Evolutionary conservation across 1,140 invertebrate species (phyloP).

Genomic region (Vanessa tameamea): DNA sequence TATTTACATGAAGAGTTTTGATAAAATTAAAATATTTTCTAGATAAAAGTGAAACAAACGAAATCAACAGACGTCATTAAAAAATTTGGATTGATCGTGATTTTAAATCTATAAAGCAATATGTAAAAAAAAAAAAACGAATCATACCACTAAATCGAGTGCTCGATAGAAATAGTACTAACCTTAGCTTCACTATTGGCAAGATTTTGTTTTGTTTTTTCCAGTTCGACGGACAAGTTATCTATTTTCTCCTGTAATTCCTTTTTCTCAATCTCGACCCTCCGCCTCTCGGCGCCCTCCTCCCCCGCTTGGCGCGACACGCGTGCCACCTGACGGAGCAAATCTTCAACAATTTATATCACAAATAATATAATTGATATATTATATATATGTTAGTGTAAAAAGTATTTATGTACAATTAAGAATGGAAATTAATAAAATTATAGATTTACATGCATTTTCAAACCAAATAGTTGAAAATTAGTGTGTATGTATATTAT

Average conservation of each 20-base stretch:
- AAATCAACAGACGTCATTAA: too few species aligned
- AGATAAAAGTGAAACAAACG: too few species aligned
- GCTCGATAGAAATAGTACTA: constrained; percentile 19
- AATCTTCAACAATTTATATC: constrained; percentile 10
- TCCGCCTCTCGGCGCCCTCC: constrained; percentile 88
- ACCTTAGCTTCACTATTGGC: constrained; percentile 87
- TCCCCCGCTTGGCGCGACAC: constrained; percentile 90
- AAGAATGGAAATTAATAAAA: too few species aligned
- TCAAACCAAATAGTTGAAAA: too few species aligned
- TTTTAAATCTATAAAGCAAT: not conserved
- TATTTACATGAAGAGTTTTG: too few species aligned
- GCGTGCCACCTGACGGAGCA: constrained; percentile 82
- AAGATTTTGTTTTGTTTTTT: constrained; percentile 85
- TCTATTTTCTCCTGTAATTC: constrained; percentile 84
- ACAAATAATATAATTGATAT: not conserved
- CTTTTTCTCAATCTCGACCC: constrained; percentile 86
- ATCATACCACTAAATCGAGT: not conserved
- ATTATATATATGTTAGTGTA: too few species aligned
- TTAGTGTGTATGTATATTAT: too few species aligned
- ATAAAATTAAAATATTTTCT: too few species aligned
- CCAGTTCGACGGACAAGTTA: constrained; percentile 85
- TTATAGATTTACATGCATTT: too few species aligned
- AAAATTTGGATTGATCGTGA: not conserved
- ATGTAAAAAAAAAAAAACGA: not conserved
- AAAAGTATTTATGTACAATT: too few species aligned